A percentile compares a stretch with the other conserved stretches of the same genome.
phyloP scores from a whole-genome alignment of 2,797 vertebrate genomes.

The Lemur catta region DNA sequence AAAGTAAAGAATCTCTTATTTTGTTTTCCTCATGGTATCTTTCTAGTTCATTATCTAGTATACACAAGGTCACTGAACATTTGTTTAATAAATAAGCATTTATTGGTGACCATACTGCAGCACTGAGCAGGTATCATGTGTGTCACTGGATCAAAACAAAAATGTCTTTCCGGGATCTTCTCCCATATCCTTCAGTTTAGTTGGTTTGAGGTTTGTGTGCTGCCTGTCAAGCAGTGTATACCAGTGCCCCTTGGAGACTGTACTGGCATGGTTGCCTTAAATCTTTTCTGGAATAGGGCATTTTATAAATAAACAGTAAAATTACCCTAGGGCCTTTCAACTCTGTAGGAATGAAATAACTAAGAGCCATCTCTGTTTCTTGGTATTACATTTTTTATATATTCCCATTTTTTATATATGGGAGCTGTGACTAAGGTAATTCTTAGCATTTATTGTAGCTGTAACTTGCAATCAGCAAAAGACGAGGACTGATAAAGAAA shows the following conservation, averaged over 20 bases:
- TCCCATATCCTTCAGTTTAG: not conserved
- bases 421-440: not conserved
- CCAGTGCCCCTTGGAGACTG: not conserved
- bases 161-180: not conserved
- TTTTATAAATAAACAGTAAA: not conserved
- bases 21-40: not conserved
- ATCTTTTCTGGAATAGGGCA: not conserved
- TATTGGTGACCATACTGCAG: not conserved
- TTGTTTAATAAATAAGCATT: not conserved
- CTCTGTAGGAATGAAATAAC: constrained; percentile 7
- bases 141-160: not conserved
- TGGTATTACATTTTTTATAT: not conserved
- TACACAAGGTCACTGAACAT: not conserved
- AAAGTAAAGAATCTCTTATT: not conserved
- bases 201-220: not conserved
- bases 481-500: not conserved
- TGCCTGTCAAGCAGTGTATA: not conserved
- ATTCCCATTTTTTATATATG: not conserved
- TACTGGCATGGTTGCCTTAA: not conserved
- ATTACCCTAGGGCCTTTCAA: not conserved
- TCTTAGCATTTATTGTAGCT: not conserved
- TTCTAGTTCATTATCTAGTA: not conserved
- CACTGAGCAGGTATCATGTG: not conserved
- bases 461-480: not conserved
- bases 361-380: not conserved